Evolutionary conservation across 2,113 vertebrate genomes (phyloP).

Genomic region (Alectura lathami): DNA sequence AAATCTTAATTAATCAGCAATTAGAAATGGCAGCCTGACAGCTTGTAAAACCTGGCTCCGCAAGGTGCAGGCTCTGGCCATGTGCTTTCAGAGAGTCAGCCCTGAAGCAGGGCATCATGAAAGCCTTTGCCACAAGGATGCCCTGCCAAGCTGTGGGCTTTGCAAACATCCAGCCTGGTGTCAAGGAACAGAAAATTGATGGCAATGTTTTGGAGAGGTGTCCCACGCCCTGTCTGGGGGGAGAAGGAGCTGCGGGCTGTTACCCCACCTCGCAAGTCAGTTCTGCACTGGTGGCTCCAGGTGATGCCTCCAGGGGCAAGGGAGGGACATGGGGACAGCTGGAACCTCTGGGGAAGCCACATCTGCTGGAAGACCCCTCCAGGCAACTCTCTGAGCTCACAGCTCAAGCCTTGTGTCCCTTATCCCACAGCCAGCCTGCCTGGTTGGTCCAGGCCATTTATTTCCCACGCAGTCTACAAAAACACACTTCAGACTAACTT

Average conservation of each 20-base stretch:
- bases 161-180: not conserved
- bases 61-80: not conserved
- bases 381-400: not conserved
- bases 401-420: not conserved
- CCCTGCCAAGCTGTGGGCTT: rapidly evolving
- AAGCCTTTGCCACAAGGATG: not conserved
- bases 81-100: rapidly evolving
- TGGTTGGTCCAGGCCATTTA: not conserved
- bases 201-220: not conserved
- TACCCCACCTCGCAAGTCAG: not conserved
- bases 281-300: rapidly evolving
- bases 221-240: rapidly evolving
- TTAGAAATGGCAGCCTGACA: conserved; percentile 41
- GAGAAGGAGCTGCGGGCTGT: rapidly evolving
- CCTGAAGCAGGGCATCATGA: not conserved
- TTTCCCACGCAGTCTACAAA: not conserved
- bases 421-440: not conserved
- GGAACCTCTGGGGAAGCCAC: not conserved
- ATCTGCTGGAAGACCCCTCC: not conserved
- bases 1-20: conserved; percentile 49
- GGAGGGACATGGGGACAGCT: not conserved
- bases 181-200: not conserved
- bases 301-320: not conserved
- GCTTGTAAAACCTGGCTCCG: not conserved
- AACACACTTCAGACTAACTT: not conserved